Evolutionary conservation across 1,140 invertebrate species (phyloP).

Genomic region (Drosophila virilis): DNA sequence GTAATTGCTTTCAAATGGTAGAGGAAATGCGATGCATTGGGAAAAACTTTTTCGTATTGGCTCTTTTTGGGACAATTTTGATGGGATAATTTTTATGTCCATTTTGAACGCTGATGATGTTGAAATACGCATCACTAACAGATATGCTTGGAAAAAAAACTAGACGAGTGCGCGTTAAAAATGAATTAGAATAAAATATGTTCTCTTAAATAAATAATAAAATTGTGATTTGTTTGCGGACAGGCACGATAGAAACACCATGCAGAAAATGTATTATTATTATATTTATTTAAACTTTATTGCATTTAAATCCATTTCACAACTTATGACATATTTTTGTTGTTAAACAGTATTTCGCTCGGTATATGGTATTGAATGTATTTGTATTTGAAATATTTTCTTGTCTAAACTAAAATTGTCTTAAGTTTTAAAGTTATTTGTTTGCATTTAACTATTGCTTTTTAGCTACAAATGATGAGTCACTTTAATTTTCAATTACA

Average conservation of each 20-base stretch:
- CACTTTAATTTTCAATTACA: constrained; percentile 49
- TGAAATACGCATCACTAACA: background rate
- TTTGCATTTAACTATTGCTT: constrained; percentile 36
- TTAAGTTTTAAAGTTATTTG: constrained; percentile 17
- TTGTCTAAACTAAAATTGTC: constrained; percentile 55
- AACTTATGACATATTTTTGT: constrained; percentile 42
- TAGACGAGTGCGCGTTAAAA: background rate
- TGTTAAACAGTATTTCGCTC: constrained; percentile 12
- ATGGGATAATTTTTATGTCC: constrained; percentile 3
- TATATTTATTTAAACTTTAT: constrained; percentile 26
- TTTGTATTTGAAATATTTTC: constrained; percentile 60
- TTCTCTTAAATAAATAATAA: constrained; percentile 1
- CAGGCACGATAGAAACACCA: background rate
- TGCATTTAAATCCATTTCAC: constrained; percentile 34
- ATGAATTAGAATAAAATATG: background rate
- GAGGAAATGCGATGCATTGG: background rate
- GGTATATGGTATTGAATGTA: constrained; percentile 32
- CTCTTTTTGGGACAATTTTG: background rate
- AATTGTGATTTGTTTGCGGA: background rate
- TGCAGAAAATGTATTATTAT: background rate
- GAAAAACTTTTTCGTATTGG: constrained; percentile 1
- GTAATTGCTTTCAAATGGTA: constrained; percentile 62
- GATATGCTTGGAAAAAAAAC: background rate
- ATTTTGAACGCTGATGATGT: constrained; percentile 1
- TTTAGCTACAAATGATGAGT: constrained; percentile 62